Conservation (phyloP, 2,888 invertebrate genomes). For the Drosophila vallismaia region DNA sequence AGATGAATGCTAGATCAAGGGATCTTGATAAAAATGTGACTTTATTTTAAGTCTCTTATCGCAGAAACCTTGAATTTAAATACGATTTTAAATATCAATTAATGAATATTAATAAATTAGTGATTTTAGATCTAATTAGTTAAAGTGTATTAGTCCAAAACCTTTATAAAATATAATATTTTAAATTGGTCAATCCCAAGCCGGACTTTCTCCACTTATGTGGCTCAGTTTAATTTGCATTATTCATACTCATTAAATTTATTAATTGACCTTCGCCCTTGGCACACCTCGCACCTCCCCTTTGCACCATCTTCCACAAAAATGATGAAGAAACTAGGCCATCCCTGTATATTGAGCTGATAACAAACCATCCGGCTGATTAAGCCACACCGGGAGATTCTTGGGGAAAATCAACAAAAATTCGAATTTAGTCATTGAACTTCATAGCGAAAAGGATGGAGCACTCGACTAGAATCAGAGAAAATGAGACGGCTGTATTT, state of each 20-base stretch:
- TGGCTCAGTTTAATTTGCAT: constrained; percentile 13
- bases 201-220: constrained; percentile 33
- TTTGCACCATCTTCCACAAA: constrained; percentile 27
- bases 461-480: constrained; percentile 9
- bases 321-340: constrained; percentile 60
- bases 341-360: constrained; percentile 56
- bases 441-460: constrained; percentile 48
- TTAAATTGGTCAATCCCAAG: neutral
- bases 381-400: constrained; percentile 49
- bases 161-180: neutral
- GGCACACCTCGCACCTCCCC: constrained; percentile 16
- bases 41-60: constrained; percentile 32
- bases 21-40: neutral
- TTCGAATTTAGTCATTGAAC: constrained; percentile 73
- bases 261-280: constrained; percentile 37
- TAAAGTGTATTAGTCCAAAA: constrained; percentile 25
- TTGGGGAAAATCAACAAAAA: constrained; percentile 33
- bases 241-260: constrained; percentile 29
- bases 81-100: constrained; percentile 26
- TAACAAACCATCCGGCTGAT: constrained; percentile 56
- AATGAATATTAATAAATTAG: constrained; percentile 29
- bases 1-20: neutral
- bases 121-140: constrained; percentile 27
- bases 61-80: constrained; percentile 13
- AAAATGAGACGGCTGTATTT: constrained; percentile 7